Conservation (phyloP, 1,140 invertebrate genomes). For the Pemphigus obesinymphae region DNA sequence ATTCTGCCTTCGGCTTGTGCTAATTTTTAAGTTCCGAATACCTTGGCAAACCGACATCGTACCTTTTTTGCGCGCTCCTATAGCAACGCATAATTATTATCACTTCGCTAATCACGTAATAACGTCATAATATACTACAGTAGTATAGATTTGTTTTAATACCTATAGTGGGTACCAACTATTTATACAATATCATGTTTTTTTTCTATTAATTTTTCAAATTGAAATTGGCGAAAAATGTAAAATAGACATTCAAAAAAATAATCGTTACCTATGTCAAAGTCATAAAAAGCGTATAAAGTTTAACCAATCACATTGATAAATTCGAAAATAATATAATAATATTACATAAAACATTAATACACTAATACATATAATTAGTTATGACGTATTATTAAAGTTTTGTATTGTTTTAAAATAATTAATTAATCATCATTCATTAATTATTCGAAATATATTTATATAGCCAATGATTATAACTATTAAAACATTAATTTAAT, state of each 20-base stretch:
- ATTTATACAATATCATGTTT: neutral
- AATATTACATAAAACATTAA: neutral
- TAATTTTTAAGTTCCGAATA: conserved; percentile 29
- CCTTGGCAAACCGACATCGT: neutral
- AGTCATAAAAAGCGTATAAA: neutral
- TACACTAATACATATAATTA: too few relatives aligned
- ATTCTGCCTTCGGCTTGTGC: conserved; percentile 30
- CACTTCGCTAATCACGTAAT: neutral
- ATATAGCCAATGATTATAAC: too few relatives aligned
- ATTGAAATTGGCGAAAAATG: neutral
- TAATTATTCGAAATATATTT: too few relatives aligned
- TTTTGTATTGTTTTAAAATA: too few relatives aligned
- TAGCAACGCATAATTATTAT: neutral
- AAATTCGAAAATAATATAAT: neutral
- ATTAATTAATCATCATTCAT: too few relatives aligned
- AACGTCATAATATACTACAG: neutral
- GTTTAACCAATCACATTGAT: neutral
- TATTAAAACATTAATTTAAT: too few relatives aligned
- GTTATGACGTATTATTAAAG: too few relatives aligned
- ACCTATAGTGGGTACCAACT: too few relatives aligned
- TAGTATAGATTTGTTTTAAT: neutral
- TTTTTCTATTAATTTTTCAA: neutral
- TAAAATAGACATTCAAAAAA: neutral
- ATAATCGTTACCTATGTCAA: neutral
- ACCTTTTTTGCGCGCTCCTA: neutral